These are phyloP conservation scores for Hypothenemus hampei DNA, from an alignment of 1,140 invertebrate genomes.

Conservation along the genomic window DNA sequence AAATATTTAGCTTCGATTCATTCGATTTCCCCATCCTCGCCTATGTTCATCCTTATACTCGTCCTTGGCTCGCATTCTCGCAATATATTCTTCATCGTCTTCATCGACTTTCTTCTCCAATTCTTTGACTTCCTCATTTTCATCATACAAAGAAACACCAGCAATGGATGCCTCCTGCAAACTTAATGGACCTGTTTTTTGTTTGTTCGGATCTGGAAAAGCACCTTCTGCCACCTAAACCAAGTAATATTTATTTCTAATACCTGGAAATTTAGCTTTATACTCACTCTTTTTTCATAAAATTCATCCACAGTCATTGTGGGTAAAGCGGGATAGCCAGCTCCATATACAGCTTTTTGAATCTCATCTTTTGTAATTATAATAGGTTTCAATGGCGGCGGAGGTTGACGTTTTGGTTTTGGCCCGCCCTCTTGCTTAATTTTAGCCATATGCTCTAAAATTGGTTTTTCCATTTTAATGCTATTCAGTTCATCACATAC, in stretches of 20 bases:
- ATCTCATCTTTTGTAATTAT: conserved; percentile 86
- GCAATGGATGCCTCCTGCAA: conserved; percentile 42
- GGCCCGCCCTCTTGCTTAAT: conserved; percentile 45
- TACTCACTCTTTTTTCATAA: conserved; percentile 82
- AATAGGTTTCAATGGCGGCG: conserved; percentile 72
- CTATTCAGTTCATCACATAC: conserved; percentile 74
- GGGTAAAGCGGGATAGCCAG: conserved; percentile 91
- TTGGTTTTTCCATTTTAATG: conserved; percentile 65
- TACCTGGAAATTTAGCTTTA: too few relatives aligned
- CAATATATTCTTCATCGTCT: conserved; percentile 72
- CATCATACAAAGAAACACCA: conserved; percentile 42
- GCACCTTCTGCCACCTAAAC: conserved; percentile 57
- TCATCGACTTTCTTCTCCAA: conserved; percentile 56
- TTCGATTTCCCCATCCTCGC: conserved; percentile 81
- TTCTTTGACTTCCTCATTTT: conserved; percentile 52
- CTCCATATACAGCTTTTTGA: conserved; percentile 91
- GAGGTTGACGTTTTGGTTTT: conserved; percentile 44
- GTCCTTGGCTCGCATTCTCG: conserved; percentile 68
- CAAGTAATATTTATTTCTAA: too few relatives aligned
- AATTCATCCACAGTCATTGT: conserved; percentile 92
- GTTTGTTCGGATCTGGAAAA: conserved; percentile 44
- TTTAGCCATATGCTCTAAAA: conserved; percentile 67
- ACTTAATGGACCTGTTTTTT: conserved; percentile 31
- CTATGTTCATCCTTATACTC: conserved; percentile 90
- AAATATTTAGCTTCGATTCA: conserved; percentile 70